Conservation (phyloP, 2,888 invertebrate genomes). For the Drosophila rubida region DNA sequence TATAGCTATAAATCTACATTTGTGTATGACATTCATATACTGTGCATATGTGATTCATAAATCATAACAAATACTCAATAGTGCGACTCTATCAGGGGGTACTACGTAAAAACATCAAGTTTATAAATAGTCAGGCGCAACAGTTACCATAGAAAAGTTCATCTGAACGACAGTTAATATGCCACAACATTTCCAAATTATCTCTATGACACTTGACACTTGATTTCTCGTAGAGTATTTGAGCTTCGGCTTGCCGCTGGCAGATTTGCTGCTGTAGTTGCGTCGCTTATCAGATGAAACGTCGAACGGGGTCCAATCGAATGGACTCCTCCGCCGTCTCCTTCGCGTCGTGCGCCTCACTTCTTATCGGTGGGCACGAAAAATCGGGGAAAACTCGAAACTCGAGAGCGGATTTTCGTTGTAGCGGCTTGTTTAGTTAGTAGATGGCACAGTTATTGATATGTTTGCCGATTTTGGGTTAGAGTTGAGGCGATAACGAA, state of each 20-base stretch:
- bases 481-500: conserved; percentile 44
- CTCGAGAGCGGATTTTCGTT: conserved; percentile 11
- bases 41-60: not conserved
- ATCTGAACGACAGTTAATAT: not conserved
- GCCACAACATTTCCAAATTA: not conserved
- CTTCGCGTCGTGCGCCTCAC: not conserved
- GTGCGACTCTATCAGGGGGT: not conserved
- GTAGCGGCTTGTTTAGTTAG: conserved; percentile 10
- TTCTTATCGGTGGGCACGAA: conserved; percentile 40
- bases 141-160: not conserved
- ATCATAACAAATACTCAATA: conserved; percentile 1
- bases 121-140: not conserved
- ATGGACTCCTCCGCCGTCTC: conserved; percentile 16
- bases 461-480: conserved; percentile 36
- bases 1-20: not conserved
- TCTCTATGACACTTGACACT: too few relatives aligned
- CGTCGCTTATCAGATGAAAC: conserved; percentile 45
- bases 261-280: not conserved
- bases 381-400: conserved; percentile 43
- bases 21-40: conserved; percentile 3
- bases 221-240: not conserved
- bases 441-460: conserved; percentile 25
- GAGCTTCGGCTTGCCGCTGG: not conserved
- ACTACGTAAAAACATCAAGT: too few relatives aligned
- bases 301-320: conserved; percentile 35